Evolutionary conservation across 2,888 invertebrate genomes (phyloP).

Genomic region (Fragum fragum): DNA sequence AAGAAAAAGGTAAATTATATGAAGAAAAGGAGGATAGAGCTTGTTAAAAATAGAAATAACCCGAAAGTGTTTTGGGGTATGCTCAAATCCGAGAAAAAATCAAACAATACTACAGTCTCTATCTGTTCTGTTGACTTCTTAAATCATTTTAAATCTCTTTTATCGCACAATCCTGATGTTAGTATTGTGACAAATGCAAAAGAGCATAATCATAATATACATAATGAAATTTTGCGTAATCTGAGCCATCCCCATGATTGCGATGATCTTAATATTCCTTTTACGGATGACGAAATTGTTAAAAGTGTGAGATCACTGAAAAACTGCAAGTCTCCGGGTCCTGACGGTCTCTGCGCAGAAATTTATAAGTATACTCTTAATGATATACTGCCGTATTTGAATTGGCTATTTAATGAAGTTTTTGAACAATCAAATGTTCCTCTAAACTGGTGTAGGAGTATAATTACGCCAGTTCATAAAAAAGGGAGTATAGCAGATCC

Average conservation of each 20-base stretch:
- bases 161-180: neutral
- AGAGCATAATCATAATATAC: neutral
- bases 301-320: neutral
- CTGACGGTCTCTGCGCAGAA: slow-evolving; percentile 15
- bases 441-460: neutral
- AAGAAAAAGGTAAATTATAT: neutral
- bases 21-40: neutral
- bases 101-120: neutral
- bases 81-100: neutral
- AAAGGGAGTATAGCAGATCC: slow-evolving; percentile 23
- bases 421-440: slow-evolving; percentile 2
- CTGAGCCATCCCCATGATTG: neutral
- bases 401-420: neutral
- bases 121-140: neutral
- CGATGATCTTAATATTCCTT: neutral
- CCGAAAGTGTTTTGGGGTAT: slow-evolving; percentile 8
- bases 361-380: slow-evolving; percentile 14
- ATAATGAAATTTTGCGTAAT: slow-evolving; percentile 3
- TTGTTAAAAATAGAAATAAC: slow-evolving; percentile 5
- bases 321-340: neutral
- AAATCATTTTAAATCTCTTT: slow-evolving; percentile 11
- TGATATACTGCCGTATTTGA: slow-evolving; percentile 8
- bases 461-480: slow-evolving; percentile 12
- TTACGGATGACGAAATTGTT: slow-evolving; percentile 21
- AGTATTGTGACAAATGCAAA: no score